Conservation (phyloP, 2,888 invertebrate species). For the Tupiocoris notatus region DNA sequence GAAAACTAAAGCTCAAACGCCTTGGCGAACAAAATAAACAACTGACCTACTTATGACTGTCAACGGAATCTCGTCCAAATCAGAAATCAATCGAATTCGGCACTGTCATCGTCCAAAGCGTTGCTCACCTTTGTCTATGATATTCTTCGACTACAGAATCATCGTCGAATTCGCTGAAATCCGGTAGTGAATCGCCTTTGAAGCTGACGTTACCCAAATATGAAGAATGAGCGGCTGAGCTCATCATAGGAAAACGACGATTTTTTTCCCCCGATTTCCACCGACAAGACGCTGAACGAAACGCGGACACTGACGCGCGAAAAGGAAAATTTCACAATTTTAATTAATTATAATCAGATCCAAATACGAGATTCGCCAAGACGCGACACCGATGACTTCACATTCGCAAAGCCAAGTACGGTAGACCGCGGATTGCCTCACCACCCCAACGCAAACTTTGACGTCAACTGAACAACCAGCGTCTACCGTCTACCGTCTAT, state of each 20-base stretch:
- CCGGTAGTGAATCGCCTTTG: conserved; percentile 59
- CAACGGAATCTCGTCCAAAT: no score
- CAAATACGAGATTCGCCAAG: background rate
- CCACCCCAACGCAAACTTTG: no score
- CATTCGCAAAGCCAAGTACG: no score
- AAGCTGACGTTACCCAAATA: conserved; percentile 58
- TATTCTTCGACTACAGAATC: conserved; percentile 58
- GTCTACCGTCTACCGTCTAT: no score
- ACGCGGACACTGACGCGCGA: background rate
- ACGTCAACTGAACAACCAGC: no score
- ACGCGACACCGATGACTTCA: background rate
- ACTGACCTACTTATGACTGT: conserved; percentile 1
- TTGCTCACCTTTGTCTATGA: conserved; percentile 57
- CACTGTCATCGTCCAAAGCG: background rate
- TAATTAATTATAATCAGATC: background rate
- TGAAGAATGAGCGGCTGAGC: conserved; percentile 11
- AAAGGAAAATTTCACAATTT: no score
- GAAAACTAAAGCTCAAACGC: no score
- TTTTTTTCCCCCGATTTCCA: no score
- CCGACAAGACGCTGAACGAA: no score
- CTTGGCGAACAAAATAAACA: background rate
- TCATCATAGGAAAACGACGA: conserved; percentile 13
- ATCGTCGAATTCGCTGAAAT: conserved; percentile 60
- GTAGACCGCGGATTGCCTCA: no score
- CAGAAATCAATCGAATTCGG: no score